Conservation (phyloP, 2,113 vertebrate species). For the Delphinapterus leucas region DNA sequence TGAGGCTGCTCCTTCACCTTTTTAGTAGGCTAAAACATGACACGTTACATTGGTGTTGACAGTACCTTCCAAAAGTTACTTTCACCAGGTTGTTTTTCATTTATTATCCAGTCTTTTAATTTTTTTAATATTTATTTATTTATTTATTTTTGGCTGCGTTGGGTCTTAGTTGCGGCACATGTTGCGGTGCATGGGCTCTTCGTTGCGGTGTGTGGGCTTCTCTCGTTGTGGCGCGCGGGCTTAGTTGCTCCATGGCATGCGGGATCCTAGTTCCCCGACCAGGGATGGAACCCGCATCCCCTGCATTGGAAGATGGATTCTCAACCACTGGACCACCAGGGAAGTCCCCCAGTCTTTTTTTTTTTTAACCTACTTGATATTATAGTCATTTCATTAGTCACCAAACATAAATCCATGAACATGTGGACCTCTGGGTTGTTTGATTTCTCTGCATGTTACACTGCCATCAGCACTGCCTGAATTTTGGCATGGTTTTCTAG, state of each 20-base stretch:
- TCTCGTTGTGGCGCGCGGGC: no score
- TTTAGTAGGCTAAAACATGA: neutral
- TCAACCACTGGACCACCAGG: no score
- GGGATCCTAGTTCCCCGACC: no score
- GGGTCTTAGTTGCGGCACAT: no score
- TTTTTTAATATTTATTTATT: no score
- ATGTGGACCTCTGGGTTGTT: neutral
- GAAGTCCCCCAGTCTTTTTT: neutral
- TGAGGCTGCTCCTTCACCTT: neutral
- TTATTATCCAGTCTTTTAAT: neutral
- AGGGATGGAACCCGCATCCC: no score
- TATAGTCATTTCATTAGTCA: neutral
- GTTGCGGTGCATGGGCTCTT: no score
- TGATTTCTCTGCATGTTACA: neutral
- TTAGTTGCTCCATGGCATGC: no score
- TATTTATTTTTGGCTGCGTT: no score
- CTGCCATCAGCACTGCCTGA: neutral
- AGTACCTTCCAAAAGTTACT: neutral
- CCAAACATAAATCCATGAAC: neutral
- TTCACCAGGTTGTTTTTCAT: neutral
- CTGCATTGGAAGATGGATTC: no score
- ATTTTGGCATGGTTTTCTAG: neutral
- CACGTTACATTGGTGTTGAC: no score
- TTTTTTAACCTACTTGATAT: neutral
- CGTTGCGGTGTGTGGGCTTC: no score